Percentiles rank a stretch among this genome's conserved stretches.
Evolutionary conservation across 2,888 invertebrate genomes (phyloP).

Genomic region (Incurvaria masculella): DNA sequence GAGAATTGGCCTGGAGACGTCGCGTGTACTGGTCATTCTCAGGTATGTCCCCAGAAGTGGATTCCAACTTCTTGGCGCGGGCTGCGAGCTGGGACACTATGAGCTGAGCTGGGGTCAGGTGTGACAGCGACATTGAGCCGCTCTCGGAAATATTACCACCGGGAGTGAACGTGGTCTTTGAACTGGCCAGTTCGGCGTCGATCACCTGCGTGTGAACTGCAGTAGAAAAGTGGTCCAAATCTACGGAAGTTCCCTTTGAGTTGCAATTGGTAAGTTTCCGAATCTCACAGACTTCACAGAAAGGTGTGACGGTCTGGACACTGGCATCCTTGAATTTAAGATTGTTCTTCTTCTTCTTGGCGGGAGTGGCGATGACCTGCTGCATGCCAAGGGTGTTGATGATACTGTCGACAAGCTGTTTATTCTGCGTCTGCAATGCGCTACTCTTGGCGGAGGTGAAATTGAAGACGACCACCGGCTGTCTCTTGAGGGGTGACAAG

Average conservation of each 20-base stretch:
- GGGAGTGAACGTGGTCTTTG: slow-evolving; percentile 39
- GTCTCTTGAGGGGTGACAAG: slow-evolving; percentile 45
- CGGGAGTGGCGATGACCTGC: slow-evolving; percentile 29
- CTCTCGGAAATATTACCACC: slow-evolving; percentile 32
- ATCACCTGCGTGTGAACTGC: slow-evolving; percentile 44
- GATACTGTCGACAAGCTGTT: slow-evolving; percentile 38
- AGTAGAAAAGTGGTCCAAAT: slow-evolving; percentile 29
- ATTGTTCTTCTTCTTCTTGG: slow-evolving; percentile 25
- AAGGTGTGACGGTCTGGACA: slow-evolving; percentile 36
- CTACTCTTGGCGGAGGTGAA: slow-evolving; percentile 29
- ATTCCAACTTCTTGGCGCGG: slow-evolving; percentile 32
- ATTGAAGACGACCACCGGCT: slow-evolving; percentile 32
- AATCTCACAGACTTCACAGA: slow-evolving; percentile 42
- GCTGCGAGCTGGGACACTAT: slow-evolving; percentile 43
- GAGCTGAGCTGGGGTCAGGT: slow-evolving; percentile 46
- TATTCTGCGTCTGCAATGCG: slow-evolving; percentile 31
- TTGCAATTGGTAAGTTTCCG: slow-evolving; percentile 28
- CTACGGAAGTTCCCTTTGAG: slow-evolving; percentile 27
- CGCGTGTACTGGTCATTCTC: not conserved
- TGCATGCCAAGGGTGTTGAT: slow-evolving; percentile 33
- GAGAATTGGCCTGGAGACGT: not conserved
- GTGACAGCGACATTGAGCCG: slow-evolving; percentile 41
- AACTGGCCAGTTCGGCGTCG: slow-evolving; percentile 39
- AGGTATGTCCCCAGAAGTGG: not conserved
- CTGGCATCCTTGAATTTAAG: slow-evolving; percentile 35